phyloP scores from a whole-genome alignment of 2,888 invertebrate genomes.

The Brassicogethes aeneus region DNA sequence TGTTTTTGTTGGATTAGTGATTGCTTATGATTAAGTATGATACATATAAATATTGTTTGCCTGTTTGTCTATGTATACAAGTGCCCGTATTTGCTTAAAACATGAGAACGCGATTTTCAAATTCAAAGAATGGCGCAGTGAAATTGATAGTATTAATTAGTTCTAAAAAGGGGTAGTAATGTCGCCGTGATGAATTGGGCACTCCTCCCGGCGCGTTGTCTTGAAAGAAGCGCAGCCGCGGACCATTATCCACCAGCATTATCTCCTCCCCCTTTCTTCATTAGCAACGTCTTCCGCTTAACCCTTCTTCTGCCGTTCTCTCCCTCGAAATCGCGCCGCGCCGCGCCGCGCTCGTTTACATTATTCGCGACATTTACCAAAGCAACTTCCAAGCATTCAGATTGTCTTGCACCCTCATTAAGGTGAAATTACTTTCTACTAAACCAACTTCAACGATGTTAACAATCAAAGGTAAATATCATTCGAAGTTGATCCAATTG shows the following conservation, averaged over 20 bases:
- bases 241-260: constrained; percentile 38
- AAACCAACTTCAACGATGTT: background rate
- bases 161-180: constrained; percentile 26
- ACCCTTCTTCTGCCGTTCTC: constrained; percentile 23
- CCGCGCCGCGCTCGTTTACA: background rate
- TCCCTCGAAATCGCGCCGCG: background rate
- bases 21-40: too few species aligned
- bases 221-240: constrained; percentile 33
- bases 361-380: background rate
- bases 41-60: too few species aligned
- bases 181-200: constrained; percentile 22
- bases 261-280: constrained; percentile 39
- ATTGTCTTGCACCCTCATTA: background rate
- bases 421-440: background rate
- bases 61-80: too few species aligned
- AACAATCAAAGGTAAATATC: background rate
- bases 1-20: too few species aligned
- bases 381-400: background rate
- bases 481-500: too few species aligned
- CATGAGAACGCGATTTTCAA: too few species aligned
- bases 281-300: constrained; percentile 31
- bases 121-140: too few species aligned
- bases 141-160: too few species aligned
- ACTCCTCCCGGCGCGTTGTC: constrained; percentile 28
- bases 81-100: too few species aligned